A percentile compares a stretch with the other conserved stretches of the same genome.
These are phyloP conservation scores for Podilymbus podiceps DNA, from an alignment of 2,113 vertebrate genomes.

Conservation along the genomic window DNA sequence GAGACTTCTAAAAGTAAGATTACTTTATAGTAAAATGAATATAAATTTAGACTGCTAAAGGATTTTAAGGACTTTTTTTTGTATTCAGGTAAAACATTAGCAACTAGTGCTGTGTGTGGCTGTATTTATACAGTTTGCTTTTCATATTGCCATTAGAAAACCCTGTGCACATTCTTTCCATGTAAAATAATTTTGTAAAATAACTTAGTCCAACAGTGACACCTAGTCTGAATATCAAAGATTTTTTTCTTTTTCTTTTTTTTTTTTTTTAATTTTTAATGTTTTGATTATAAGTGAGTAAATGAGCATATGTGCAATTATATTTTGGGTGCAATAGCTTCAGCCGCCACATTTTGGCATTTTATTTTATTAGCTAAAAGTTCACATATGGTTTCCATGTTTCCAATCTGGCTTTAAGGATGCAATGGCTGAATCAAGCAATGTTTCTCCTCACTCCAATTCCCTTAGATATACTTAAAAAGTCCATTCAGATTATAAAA, in stretches of 20 bases:
- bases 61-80: conserved; percentile 13
- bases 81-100: conserved; percentile 63
- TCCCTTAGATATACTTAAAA: conserved; percentile 62
- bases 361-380: conserved; percentile 79
- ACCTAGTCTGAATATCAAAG: conserved; percentile 73
- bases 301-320: conserved; percentile 81
- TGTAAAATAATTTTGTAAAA: conserved; percentile 74
- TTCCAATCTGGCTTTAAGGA: conserved; percentile 76
- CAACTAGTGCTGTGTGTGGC: conserved; percentile 68
- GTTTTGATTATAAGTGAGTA: conserved; percentile 79
- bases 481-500: conserved; percentile 66
- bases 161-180: conserved; percentile 72
- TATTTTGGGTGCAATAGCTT: conserved; percentile 77
- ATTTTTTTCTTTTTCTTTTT: conserved; percentile 14
- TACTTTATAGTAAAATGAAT: not conserved
- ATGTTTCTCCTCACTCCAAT: conserved; percentile 66
- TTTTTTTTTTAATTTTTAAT: conserved; percentile 49
- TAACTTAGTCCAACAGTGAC: conserved; percentile 69
- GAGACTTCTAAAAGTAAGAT: conserved; percentile 8
- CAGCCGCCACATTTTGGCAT: conserved; percentile 76
- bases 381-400: conserved; percentile 84
- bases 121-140: conserved; percentile 68
- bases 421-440: conserved; percentile 69
- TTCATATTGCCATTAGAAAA: conserved; percentile 66
- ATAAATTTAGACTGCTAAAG: not conserved